Percentiles rank a stretch among this genome's conserved stretches.
Conservation (phyloP, 2,888 invertebrate genomes). For the Oithona nana region DNA sequence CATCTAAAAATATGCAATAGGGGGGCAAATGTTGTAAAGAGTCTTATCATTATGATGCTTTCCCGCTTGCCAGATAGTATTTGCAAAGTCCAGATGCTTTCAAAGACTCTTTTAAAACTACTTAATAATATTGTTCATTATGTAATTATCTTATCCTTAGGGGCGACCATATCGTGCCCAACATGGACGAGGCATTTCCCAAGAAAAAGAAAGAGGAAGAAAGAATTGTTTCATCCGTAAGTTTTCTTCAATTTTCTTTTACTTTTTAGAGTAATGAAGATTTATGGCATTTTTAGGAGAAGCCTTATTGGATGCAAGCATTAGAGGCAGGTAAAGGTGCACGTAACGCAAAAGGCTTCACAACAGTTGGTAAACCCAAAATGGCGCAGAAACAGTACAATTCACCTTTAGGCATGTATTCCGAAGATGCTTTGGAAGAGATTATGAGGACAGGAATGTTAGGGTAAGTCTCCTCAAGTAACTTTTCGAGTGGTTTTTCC, state of each 20-base stretch:
- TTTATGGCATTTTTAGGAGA: not conserved
- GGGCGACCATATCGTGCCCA: constrained; percentile 12
- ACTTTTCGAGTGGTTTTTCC: not conserved
- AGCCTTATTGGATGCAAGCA: constrained; percentile 6
- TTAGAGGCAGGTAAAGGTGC: constrained; percentile 1
- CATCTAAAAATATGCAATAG: too few species aligned
- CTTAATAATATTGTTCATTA: not conserved
- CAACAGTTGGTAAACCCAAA: constrained; percentile 17
- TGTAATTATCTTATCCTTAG: not conserved
- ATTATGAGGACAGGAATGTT: constrained; percentile 11
- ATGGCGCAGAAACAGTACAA: constrained; percentile 13
- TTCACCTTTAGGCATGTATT: constrained; percentile 12
- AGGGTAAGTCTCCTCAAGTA: constrained; percentile 1
- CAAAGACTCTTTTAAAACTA: not conserved
- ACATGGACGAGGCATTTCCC: constrained; percentile 8
- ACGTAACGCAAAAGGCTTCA: constrained; percentile 5
- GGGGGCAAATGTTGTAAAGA: too few species aligned
- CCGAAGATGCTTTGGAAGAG: constrained; percentile 15
- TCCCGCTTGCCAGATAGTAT: too few species aligned
- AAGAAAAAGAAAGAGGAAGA: not conserved
- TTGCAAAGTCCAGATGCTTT: too few species aligned
- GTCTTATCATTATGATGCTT: too few species aligned
- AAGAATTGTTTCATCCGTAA: not conserved
- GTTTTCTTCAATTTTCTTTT: not conserved
- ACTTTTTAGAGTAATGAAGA: not conserved